Percentiles rank a stretch among this genome's conserved stretches.
These are phyloP conservation scores for Melanostoma scalare DNA, from an alignment of 2,888 invertebrate species.

Conservation along the genomic window DNA sequence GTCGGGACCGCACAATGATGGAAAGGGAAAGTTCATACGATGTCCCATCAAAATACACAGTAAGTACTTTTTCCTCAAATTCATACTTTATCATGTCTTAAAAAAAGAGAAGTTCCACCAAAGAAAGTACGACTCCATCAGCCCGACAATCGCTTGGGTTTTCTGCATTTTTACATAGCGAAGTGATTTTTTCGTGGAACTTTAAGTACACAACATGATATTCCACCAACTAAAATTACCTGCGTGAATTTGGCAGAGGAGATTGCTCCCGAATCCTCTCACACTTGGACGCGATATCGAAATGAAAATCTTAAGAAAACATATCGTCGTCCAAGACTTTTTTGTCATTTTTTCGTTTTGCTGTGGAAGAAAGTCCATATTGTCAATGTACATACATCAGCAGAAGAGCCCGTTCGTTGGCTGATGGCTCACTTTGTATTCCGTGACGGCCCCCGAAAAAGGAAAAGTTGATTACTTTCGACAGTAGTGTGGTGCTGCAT, in stretches of 20 bases:
- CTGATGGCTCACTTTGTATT: slow-evolving; percentile 56
- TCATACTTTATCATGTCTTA: slow-evolving; percentile 32
- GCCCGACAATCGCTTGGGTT: too few species aligned
- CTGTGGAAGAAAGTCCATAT: slow-evolving; percentile 64
- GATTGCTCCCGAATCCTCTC: slow-evolving; percentile 12
- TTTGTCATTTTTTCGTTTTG: slow-evolving; percentile 60
- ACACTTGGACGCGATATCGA: slow-evolving; percentile 38
- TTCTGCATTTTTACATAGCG: too few species aligned
- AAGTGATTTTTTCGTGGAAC: neutral
- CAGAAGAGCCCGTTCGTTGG: neutral
- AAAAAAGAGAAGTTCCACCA: neutral
- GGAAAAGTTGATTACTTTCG: slow-evolving; percentile 68
- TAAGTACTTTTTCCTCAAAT: slow-evolving; percentile 26
- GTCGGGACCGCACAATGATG: neutral
- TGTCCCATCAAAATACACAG: slow-evolving; percentile 40
- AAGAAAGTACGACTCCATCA: too few species aligned
- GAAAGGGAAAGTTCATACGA: slow-evolving; percentile 65
- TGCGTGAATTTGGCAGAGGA: slow-evolving; percentile 24
- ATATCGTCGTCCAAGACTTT: slow-evolving; percentile 24
- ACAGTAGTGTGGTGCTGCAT: slow-evolving; percentile 39
- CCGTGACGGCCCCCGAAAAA: slow-evolving; percentile 50
- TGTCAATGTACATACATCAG: too few species aligned
- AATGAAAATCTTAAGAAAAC: slow-evolving; percentile 63
- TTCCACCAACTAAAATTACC: slow-evolving; percentile 35
- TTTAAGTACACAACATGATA: slow-evolving; percentile 28